Evolutionary conservation across 2,888 invertebrate genomes (phyloP).

Genomic region (Hylaea fasciaria): DNA sequence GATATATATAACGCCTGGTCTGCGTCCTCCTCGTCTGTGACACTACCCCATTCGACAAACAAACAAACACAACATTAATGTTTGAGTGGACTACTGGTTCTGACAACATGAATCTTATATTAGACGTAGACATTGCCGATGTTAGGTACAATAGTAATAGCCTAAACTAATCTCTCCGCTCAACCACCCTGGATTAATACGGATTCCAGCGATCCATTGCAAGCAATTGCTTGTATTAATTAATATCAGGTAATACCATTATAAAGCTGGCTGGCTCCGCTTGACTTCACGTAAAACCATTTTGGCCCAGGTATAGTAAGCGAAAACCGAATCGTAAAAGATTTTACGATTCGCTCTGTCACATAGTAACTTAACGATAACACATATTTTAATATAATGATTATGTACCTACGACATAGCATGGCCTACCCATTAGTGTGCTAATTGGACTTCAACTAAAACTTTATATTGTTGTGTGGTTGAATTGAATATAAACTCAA

Average conservation of each 20-base stretch:
- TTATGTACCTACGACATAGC: neutral
- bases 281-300: neutral
- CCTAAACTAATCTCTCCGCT: conserved; percentile 16
- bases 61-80: no score
- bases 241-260: conserved; percentile 12
- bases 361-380: no score
- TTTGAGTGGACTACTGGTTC: no score
- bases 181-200: conserved; percentile 12
- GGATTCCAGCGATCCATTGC: conserved; percentile 10
- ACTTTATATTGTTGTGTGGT: conserved; percentile 17
- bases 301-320: neutral
- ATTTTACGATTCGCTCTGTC: no score
- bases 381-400: neutral
- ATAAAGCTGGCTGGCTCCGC: neutral
- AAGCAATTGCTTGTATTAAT: conserved; percentile 23
- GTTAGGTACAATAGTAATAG: no score
- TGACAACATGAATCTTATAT: no score
- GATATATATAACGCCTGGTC: no score
- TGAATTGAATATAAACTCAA: no score
- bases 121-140: no score
- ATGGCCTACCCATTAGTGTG: conserved; percentile 7
- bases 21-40: no score
- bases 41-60: no score
- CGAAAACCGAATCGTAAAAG: no score
- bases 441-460: conserved; percentile 22